These are phyloP conservation scores for Emydura subglobosa DNA, from an alignment of 2,113 vertebrate species.

Conservation along the genomic window DNA sequence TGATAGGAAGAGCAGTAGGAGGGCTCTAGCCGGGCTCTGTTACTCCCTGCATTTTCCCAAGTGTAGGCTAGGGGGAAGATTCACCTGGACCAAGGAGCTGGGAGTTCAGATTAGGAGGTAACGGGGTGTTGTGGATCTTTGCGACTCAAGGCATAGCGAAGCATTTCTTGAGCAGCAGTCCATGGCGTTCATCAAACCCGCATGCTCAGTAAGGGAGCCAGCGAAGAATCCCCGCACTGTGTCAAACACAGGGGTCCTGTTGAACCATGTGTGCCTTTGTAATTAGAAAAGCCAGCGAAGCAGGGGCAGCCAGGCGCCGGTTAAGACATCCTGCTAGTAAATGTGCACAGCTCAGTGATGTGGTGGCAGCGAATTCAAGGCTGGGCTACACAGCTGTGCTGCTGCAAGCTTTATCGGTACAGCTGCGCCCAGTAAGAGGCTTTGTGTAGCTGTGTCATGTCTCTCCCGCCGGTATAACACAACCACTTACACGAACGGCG, in stretches of 20 bases:
- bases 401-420: too few relatives aligned
- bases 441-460: too few relatives aligned
- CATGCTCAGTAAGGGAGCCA: background rate
- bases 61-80: background rate
- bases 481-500: too few relatives aligned
- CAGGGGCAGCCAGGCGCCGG: too few relatives aligned
- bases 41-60: background rate
- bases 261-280: background rate
- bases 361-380: background rate
- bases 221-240: background rate
- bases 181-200: background rate
- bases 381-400: too few relatives aligned
- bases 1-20: background rate
- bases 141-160: rapidly evolving
- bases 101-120: background rate
- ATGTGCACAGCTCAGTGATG: background rate
- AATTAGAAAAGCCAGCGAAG: background rate
- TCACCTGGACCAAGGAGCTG: background rate
- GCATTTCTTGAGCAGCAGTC: background rate
- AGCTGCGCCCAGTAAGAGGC: too few relatives aligned
- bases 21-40: background rate
- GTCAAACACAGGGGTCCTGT: background rate
- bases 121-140: rapidly evolving
- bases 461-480: too few relatives aligned
- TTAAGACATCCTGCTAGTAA: background rate